These are phyloP conservation scores for Andrena praecox DNA, from an alignment of 2,888 invertebrate genomes.

Conservation along the genomic window DNA sequence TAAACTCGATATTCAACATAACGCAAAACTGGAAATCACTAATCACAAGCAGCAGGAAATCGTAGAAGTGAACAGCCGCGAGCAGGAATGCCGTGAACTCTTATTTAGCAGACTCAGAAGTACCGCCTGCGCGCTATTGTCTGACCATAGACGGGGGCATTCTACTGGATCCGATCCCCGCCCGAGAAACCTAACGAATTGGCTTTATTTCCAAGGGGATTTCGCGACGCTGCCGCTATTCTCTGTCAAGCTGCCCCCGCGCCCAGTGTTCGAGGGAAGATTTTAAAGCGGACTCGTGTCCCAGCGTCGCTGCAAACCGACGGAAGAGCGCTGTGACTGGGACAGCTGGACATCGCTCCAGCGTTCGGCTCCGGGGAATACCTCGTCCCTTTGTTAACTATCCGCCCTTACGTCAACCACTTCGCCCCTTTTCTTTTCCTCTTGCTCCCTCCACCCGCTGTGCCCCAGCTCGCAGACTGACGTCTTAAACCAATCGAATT, in stretches of 20 bases:
- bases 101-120: conserved; percentile 15
- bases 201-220: conserved; percentile 77
- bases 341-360: conserved; percentile 80
- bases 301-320: conserved; percentile 51
- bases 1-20: no score
- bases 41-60: not conserved
- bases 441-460: conserved; percentile 32
- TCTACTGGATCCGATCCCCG: conserved; percentile 39
- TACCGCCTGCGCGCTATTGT: conserved; percentile 11
- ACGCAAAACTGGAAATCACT: not conserved
- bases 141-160: conserved; percentile 39
- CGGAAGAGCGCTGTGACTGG: conserved; percentile 75
- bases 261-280: conserved; percentile 59
- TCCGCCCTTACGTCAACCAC: conserved; percentile 70
- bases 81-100: not conserved
- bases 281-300: conserved; percentile 76
- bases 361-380: conserved; percentile 79
- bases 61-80: not conserved
- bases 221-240: conserved; percentile 40
- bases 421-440: conserved; percentile 47
- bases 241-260: conserved; percentile 39
- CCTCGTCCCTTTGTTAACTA: conserved; percentile 72
- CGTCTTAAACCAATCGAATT: conserved; percentile 83
- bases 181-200: conserved; percentile 77
- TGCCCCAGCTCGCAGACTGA: conserved; percentile 72